phyloP scores from a whole-genome alignment of 1,140 invertebrate genomes.

The Stenopsyche tienmushanensis region DNA sequence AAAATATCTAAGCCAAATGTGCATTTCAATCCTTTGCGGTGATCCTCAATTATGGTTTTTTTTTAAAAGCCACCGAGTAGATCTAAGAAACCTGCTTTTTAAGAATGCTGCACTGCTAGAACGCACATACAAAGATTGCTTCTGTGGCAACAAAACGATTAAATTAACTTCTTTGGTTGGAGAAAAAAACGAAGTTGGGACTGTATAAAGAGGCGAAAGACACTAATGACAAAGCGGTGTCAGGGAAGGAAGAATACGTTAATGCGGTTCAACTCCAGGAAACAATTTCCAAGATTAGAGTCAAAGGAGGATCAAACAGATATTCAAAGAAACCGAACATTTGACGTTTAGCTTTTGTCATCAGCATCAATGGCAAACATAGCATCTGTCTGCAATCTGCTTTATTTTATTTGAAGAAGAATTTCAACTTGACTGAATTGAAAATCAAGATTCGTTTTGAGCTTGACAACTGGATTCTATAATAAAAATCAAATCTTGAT shows the following conservation, averaged over 20 bases:
- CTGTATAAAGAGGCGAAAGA: neutral
- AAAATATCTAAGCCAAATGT: too few relatives aligned
- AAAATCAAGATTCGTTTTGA: too few relatives aligned
- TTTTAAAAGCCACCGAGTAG: too few relatives aligned
- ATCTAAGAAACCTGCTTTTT: too few relatives aligned
- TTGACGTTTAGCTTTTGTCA: conserved; percentile 11
- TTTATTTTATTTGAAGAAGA: too few relatives aligned
- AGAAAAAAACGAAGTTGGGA: neutral
- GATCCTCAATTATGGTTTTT: too few relatives aligned
- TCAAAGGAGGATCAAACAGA: neutral
- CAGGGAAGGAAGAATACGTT: conserved; percentile 14
- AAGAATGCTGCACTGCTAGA: neutral
- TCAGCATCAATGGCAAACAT: too few relatives aligned
- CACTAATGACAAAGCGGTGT: conserved; percentile 11
- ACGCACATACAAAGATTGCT: neutral
- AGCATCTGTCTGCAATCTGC: too few relatives aligned
- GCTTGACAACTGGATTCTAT: too few relatives aligned
- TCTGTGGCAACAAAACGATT: neutral
- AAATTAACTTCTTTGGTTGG: neutral
- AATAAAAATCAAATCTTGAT: too few relatives aligned
- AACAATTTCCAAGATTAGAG: conserved; percentile 23
- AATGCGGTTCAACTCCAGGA: conserved; percentile 25
- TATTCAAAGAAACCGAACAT: conserved; percentile 1
- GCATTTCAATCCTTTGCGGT: neutral
- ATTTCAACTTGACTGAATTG: too few relatives aligned